Base-by-base conservation (phyloP, 2,888 invertebrate genomes). In the Drosophila pegasa region DNA sequence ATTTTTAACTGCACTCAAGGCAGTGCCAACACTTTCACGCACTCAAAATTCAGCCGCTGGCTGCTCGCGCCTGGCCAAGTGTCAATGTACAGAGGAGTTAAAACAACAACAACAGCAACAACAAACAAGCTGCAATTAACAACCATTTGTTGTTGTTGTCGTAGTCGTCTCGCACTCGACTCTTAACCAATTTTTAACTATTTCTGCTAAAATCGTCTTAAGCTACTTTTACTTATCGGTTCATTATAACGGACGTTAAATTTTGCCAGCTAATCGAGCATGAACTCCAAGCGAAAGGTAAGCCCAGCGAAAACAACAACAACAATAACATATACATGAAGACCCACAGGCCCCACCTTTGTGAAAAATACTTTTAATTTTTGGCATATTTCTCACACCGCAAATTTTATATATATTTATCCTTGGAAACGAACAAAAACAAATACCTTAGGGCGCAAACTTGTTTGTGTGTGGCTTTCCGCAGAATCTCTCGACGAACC, bases 201-300 rank as follows among this genome's bases (percentile, higher is more conserved):
- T 63, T 60, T 55, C 62, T 59, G 76, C 65, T 78, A 75, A 77
- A 81, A 81, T n/a, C 81, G 66, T 58, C 60, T 60, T 88, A 87
- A 87, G 87, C 89, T 86, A 89, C 87, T 87, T 89, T 87, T 89
- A 89, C 87, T 89, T 85, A 89, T 80, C 80, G 80, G 76, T 78
- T 87, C 80, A 78, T 80, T 88, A 88, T 83, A 85, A 80, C 84
- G 75, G 71, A 62, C 83, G 63, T 52, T 55, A 41, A 80, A 72
- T 58, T 87, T 81, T 78, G 85, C 85, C 67, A 84, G 71, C 77
- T 79, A 88, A 85, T 85, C 84, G 88, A 76, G 78, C 87, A 86
- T 88, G 88, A 83, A 88, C 84, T 61, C 69, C 60, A 41, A 79
- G 74, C 86, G 81, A 81, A 86, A 85, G 83, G 88, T 74, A 59